Evolutionary conservation across 2,113 vertebrate genomes (phyloP).

Genomic region (Gymnorhina tibicen): DNA sequence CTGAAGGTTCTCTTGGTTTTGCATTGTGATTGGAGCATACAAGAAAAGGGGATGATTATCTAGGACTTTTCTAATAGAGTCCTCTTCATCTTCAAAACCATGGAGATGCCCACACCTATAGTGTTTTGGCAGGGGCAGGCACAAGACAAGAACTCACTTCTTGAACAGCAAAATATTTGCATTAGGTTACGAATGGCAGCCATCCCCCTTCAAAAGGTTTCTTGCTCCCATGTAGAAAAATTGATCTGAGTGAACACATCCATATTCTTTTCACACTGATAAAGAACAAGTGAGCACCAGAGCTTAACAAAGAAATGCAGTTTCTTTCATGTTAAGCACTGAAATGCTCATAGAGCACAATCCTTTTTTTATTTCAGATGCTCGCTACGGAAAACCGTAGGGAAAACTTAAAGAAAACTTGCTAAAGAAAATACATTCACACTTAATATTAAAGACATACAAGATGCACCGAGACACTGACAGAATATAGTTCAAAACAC

Average conservation of each 20-base stretch:
- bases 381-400: background rate
- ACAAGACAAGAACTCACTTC: conserved; percentile 23
- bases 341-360: conserved; percentile 3
- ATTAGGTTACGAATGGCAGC: background rate
- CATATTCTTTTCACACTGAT: background rate
- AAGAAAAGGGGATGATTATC: conserved; percentile 7
- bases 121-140: conserved; percentile 17
- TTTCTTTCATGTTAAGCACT: conserved; percentile 16
- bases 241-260: conserved; percentile 25
- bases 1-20: background rate
- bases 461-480: conserved; percentile 55
- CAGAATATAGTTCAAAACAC: conserved; percentile 49
- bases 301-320: conserved; percentile 11
- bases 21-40: conserved; percentile 18
- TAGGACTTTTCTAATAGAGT: conserved; percentile 36
- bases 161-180: conserved; percentile 2
- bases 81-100: conserved; percentile 22
- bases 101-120: background rate
- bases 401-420: background rate
- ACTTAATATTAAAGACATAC: conserved; percentile 40
- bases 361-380: conserved; percentile 31
- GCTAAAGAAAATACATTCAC: conserved; percentile 55
- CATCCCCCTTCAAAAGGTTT: background rate
- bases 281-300: conserved; percentile 30
- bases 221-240: conserved; percentile 17